Evolutionary conservation across 2,113 vertebrate genomes (phyloP), one percentile per base, ranked within the genome.

Genomic region (Chiloscyllium plagiosum): DNA sequence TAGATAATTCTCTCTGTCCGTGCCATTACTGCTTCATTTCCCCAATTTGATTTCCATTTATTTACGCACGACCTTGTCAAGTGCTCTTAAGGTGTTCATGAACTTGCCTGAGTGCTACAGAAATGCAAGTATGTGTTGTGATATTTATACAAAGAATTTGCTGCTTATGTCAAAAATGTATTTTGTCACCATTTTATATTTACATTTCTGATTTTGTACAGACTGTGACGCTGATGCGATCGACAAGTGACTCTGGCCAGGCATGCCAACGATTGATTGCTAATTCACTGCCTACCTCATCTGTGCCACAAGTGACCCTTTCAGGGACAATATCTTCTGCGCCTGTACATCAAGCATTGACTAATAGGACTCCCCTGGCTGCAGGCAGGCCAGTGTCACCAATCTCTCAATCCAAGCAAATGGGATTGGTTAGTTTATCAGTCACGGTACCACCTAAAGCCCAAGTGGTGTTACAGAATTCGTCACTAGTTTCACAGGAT

Each of bases 161-260:
- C 4, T 19, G 68, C 24, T 92, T 94, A 37, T 94, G 93, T 24
- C 70, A 68, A 50, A 70, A 47, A 29, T 70, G 2, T 96, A 3
- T 6, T 56, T 56, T 12, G 0, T 89, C 24, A 87, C 85, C 47
- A 50, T 10, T 50, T 29, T 13, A 33, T 86, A 66, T 68, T 22
- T 33, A 47, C 22, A 13, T 69, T 96, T 70, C 72, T 42, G 47
- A 56, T 96, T 95, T 96, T 96, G 96, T n/a, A 80, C 96, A 99
- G 99, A 98, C 98, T 0, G 98, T 98, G 96, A 96, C 98, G 5
- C 97, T 99, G 26, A 96, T 98, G 92, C 98, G 99, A 83, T 98
- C 98, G 0, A 96, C 98, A 33, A 94, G 96, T n/a, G 99, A 99
- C 94, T 95, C 98, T 69, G 96, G 97, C 96, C 99, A 98, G 96